A percentile compares a stretch with the other conserved stretches of the same genome.
Conservation (phyloP, 2,113 vertebrate genomes). For the Halcyon senegalensis region DNA sequence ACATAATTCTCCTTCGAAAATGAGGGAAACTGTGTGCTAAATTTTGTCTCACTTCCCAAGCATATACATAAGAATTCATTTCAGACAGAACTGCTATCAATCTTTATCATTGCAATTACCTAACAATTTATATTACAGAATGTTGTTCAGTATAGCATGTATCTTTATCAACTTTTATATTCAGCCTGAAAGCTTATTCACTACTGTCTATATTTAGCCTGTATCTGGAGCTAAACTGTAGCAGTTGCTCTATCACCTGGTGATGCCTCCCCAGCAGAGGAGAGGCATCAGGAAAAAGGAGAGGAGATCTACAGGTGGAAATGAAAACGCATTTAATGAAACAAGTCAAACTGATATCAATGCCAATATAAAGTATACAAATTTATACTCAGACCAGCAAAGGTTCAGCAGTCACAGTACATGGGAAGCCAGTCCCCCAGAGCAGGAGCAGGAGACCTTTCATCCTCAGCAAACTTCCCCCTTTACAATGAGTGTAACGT, state of each 20-base stretch:
- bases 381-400: not conserved
- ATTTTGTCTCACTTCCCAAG: not conserved
- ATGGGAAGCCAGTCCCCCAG: not conserved
- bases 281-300: not conserved
- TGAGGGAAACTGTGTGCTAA: not conserved
- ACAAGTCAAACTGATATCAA: not conserved
- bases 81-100: not conserved
- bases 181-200: not conserved
- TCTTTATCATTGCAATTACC: not conserved
- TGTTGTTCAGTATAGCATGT: not conserved
- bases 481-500: not conserved
- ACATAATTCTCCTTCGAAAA: not conserved
- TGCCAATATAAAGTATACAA: not conserved
- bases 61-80: not conserved
- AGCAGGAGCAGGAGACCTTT: not conserved
- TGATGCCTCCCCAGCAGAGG: not conserved
- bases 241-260: not conserved
- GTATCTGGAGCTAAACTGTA: not conserved
- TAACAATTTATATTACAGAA: not conserved
- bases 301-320: not conserved
- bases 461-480: not conserved
- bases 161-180: not conserved
- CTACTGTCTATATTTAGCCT: not conserved
- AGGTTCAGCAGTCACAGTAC: not conserved
- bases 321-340: not conserved